Conservation (phyloP, 2,888 invertebrate species). For the Autographa gamma region DNA sequence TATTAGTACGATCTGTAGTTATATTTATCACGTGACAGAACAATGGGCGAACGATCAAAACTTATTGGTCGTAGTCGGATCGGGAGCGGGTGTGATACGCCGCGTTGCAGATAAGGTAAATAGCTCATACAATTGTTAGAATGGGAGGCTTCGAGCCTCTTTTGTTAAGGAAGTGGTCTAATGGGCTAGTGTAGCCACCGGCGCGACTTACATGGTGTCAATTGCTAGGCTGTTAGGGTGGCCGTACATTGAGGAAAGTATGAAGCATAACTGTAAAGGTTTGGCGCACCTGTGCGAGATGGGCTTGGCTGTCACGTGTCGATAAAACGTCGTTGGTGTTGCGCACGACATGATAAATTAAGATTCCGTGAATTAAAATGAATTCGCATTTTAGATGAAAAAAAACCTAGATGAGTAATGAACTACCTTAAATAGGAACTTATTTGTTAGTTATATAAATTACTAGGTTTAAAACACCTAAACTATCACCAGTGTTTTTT, state of each 20-base stretch:
- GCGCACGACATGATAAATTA: slow-evolving; percentile 31
- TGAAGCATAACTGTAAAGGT: slow-evolving; percentile 12
- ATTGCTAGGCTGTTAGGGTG: slow-evolving; percentile 73
- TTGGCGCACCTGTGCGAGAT: slow-evolving; percentile 27
- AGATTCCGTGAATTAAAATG: not conserved
- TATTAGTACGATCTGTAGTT: slow-evolving; percentile 42
- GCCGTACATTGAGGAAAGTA: slow-evolving; percentile 53
- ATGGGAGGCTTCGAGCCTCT: slow-evolving; percentile 83
- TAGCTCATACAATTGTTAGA: slow-evolving; percentile 88
- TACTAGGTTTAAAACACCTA: too few species aligned
- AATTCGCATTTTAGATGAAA: too few species aligned
- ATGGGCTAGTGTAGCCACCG: slow-evolving; percentile 81
- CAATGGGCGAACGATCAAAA: slow-evolving; percentile 69
- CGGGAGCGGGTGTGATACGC: slow-evolving; percentile 82
- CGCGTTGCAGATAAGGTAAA: slow-evolving; percentile 87
- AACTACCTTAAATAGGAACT: too few species aligned
- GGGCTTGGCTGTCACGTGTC: slow-evolving; percentile 45
- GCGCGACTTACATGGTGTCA: slow-evolving; percentile 86
- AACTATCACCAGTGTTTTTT: too few species aligned
- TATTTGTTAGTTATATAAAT: too few species aligned
- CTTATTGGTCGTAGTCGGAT: slow-evolving; percentile 58
- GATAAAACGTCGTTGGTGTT: slow-evolving; percentile 13
- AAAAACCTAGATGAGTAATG: too few species aligned
- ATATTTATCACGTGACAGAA: slow-evolving; percentile 55
- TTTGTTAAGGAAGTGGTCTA: slow-evolving; percentile 87